Evolutionary conservation across 2,797 vertebrate species (phyloP), one percentile per base, ranked within the genome.

Genomic region (Pseudochaenichthys georgianus): DNA sequence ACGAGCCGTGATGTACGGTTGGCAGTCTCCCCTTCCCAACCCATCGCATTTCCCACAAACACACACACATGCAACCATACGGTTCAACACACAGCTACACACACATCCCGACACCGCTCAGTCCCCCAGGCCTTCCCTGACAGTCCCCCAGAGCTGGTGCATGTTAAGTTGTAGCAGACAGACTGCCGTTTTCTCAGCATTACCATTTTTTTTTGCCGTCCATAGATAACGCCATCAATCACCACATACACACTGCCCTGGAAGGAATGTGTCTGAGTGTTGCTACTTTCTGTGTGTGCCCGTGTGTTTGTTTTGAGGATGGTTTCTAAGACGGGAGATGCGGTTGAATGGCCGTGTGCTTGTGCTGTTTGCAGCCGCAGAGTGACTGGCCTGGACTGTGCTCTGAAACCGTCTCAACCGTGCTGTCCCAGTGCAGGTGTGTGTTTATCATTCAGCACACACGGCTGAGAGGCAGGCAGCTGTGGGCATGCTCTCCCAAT

Each of bases 1-100:
- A 95, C 90, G 78, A 85, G 89, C 88, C 93, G 92, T 95, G 94
- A 95, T 95, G 93, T 94, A 94, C 90, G 85, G 90, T 88, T 95
- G 94, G 93, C 94, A 93, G 91, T 91, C 89, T 92, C 83, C 69
- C 87, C 90, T 90, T 80, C 92, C 90, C 90, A 80, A 84, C 70
- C 87, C 90, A 91, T 93, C 43, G 67, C 87, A 80, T 89, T 88
- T 83, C 84, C 80, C 75, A 82, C 63, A 64, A 75, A 81, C 57
- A 76, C 64, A 81, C 47, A 73, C 66, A 66, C 78, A 70, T 54
- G n/a, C 85, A 78, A 41, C 77, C 73, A 84, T 85, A 88, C 78
- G 21, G 77, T 82, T 87, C 70, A 82, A 66, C 83, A 88, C 85
- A 67, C 73, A 81, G 60, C 80, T 87, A 83, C 82, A 87, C 83